Percentiles rank a stretch among this genome's conserved stretches.
phyloP scores from a whole-genome alignment of 2,888 invertebrate genomes.

The Lordiphosa fenestrarum region DNA sequence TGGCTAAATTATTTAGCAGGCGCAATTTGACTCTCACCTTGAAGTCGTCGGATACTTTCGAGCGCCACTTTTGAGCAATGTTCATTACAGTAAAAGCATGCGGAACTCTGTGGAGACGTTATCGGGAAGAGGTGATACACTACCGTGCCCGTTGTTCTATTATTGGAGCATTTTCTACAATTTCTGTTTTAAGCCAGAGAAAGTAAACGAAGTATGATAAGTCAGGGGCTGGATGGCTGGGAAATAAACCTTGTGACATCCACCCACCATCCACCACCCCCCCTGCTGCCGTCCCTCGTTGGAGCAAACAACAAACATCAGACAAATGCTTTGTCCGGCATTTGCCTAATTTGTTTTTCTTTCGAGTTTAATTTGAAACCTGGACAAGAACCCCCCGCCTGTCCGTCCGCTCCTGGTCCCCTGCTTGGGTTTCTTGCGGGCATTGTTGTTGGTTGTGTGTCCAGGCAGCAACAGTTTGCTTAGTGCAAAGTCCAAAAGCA shows the following conservation, averaged over 20 bases:
- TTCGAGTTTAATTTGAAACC: constrained; percentile 70
- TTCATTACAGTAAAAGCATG: too few species aligned
- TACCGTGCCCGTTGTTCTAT: too few species aligned
- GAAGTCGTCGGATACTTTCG: background rate
- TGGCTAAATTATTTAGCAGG: constrained; percentile 35
- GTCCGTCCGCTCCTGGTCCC: background rate
- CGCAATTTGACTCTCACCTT: constrained; percentile 16
- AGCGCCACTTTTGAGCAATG: too few species aligned
- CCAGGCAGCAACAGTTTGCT: constrained; percentile 59
- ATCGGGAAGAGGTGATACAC: too few species aligned
- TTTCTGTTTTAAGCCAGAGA: too few species aligned
- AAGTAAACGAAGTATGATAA: too few species aligned
- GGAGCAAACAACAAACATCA: constrained; percentile 49
- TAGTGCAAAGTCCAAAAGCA: constrained; percentile 56
- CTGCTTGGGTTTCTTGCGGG: background rate
- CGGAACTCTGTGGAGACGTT: too few species aligned
- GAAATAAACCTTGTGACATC: too few species aligned
- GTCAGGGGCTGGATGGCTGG: too few species aligned
- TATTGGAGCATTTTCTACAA: too few species aligned
- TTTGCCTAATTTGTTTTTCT: constrained; percentile 70
- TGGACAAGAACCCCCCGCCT: constrained; percentile 23
- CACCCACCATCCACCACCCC: too few species aligned
- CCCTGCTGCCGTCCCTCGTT: background rate
- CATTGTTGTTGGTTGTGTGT: constrained; percentile 17
- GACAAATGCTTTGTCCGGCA: constrained; percentile 69